Evolutionary conservation across 1,140 invertebrate genomes (phyloP).

Genomic region (Aphelenchoides fujianensis): DNA sequence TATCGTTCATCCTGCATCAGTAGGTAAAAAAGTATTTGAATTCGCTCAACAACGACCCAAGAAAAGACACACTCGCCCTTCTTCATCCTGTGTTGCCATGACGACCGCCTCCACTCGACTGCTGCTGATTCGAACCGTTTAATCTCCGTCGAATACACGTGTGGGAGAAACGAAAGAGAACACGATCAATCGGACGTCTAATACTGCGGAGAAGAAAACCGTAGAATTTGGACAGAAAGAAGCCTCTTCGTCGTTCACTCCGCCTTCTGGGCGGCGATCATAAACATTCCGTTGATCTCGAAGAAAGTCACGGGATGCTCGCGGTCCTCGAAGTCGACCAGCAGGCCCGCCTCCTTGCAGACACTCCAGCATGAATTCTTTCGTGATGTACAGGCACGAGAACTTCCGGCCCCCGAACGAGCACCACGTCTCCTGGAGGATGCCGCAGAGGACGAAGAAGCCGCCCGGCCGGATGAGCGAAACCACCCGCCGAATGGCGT

Average conservation of each 20-base stretch:
- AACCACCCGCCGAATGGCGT: slow-evolving; percentile 41
- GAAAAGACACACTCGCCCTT: too few relatives aligned
- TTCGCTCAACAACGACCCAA: too few relatives aligned
- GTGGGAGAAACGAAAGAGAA: not conserved
- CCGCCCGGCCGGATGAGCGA: slow-evolving; percentile 34
- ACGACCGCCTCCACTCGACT: too few relatives aligned
- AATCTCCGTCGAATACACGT: not conserved
- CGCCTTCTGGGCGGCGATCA: slow-evolving; percentile 43
- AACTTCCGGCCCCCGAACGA: slow-evolving; percentile 57
- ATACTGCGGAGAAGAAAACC: not conserved
- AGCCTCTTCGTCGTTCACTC: not conserved
- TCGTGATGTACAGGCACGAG: slow-evolving; percentile 56
- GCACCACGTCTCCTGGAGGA: slow-evolving; percentile 58
- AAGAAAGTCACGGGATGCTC: slow-evolving; percentile 32
- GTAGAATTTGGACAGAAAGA: not conserved
- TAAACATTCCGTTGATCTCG: slow-evolving; percentile 57
- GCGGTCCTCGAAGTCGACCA: slow-evolving; percentile 32
- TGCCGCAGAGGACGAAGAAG: slow-evolving; percentile 55
- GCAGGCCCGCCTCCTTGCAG: slow-evolving; percentile 41
- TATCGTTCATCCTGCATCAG: too few relatives aligned
- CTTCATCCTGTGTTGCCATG: too few relatives aligned
- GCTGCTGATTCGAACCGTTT: not conserved
- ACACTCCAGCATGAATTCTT: slow-evolving; percentile 52
- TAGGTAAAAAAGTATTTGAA: too few relatives aligned
- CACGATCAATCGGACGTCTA: not conserved